These are phyloP conservation scores for Neofelis nebulosa DNA, from an alignment of 2,113 vertebrate genomes.

Conservation along the genomic window DNA sequence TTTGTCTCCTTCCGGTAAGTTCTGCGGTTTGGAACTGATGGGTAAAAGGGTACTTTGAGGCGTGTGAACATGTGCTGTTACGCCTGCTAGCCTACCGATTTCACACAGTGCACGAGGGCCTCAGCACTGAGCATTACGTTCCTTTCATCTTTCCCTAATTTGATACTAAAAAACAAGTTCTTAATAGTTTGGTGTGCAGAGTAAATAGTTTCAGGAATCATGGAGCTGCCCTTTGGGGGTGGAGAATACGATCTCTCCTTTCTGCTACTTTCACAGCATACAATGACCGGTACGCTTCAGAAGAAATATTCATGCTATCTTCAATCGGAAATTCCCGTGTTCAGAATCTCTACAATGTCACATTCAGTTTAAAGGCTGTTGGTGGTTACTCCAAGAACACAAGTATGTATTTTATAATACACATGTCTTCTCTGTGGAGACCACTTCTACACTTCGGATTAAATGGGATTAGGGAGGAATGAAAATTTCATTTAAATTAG, in stretches of 20 bases:
- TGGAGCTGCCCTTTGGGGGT: neutral
- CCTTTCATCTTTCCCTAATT: neutral
- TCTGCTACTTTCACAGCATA: neutral
- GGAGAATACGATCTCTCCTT: too few relatives aligned
- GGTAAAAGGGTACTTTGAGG: neutral
- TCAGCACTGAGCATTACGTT: neutral
- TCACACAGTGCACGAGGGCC: accelerated
- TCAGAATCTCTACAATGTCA: neutral
- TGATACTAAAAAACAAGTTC: neutral
- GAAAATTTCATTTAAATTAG: neutral
- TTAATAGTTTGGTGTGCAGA: neutral
- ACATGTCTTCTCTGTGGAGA: neutral
- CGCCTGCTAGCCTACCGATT: neutral
- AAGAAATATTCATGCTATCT: neutral
- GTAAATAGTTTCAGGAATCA: neutral
- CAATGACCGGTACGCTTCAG: neutral
- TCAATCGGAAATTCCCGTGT: neutral
- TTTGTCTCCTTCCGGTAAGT: neutral
- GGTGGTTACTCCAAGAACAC: neutral
- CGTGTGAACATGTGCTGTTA: too few relatives aligned
- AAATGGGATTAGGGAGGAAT: neutral
- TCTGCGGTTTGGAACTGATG: too few relatives aligned
- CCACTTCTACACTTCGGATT: neutral
- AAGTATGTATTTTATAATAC: neutral
- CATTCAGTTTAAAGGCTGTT: neutral